Evolutionary conservation across 1,140 invertebrate genomes (phyloP).

Genomic region (Psilanteris sp.): DNA sequence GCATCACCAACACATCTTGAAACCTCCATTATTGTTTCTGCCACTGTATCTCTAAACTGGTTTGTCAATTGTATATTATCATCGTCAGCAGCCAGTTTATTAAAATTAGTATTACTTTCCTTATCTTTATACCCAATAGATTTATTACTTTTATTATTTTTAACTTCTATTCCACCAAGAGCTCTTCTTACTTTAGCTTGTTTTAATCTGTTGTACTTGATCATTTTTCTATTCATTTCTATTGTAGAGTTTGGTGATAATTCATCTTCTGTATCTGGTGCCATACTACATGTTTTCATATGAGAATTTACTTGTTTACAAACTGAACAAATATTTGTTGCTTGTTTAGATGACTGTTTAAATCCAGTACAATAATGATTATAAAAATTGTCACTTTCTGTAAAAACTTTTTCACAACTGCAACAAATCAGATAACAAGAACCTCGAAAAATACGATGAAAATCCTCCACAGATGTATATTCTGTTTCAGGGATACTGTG

Average conservation of each 20-base stretch:
- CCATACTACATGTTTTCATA: constrained; percentile 70
- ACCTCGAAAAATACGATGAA: constrained; percentile 83
- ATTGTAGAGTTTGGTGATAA: constrained; percentile 19
- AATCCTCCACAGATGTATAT: constrained; percentile 83
- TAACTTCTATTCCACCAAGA: neutral
- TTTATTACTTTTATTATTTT: constrained; percentile 20
- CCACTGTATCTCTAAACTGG: constrained; percentile 68
- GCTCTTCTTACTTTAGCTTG: constrained; percentile 26
- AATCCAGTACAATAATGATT: constrained; percentile 83
- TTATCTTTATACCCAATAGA: constrained; percentile 1
- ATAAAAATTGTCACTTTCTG: constrained; percentile 85
- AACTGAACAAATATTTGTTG: constrained; percentile 69
- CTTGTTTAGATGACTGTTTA: constrained; percentile 45
- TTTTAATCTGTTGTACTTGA: constrained; percentile 35
- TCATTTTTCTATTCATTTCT: constrained; percentile 23
- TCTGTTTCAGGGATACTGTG: constrained; percentile 86
- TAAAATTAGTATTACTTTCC: neutral
- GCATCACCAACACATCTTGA: constrained; percentile 67
- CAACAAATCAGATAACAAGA: constrained; percentile 88
- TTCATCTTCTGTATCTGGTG: constrained; percentile 52
- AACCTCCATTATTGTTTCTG: constrained; percentile 76
- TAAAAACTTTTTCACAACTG: constrained; percentile 87
- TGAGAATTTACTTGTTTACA: constrained; percentile 71
- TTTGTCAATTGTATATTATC: constrained; percentile 5
- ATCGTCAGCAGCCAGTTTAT: constrained; percentile 9